Percentiles rank a stretch among this genome's conserved stretches.
These are phyloP conservation scores for Peromyscus melanophrys DNA, from an alignment of 2,797 vertebrate genomes.

Conservation along the genomic window DNA sequence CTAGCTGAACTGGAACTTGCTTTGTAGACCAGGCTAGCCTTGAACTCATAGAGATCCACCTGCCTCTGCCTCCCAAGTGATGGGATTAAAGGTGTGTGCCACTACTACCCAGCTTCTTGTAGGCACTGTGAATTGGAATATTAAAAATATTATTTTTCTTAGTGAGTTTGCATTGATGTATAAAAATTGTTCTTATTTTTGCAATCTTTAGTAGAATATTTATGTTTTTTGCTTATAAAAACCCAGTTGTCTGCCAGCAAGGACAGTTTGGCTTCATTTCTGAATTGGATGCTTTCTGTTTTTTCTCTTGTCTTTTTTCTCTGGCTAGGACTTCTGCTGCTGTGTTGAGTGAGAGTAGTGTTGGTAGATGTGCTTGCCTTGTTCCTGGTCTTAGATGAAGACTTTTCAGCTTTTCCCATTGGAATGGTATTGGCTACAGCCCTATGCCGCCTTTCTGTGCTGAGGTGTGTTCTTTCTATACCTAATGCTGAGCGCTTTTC, in stretches of 20 bases:
- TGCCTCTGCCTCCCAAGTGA: neutral
- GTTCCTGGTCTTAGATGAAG: neutral
- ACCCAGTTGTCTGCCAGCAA: neutral
- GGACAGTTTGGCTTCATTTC: neutral
- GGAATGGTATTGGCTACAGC: neutral
- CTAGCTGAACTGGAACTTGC: neutral
- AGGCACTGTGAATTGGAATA: neutral
- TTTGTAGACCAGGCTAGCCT: neutral
- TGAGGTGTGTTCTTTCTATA: neutral
- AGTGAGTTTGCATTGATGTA: neutral
- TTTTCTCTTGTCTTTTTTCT: neutral
- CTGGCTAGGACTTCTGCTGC: neutral
- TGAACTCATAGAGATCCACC: neutral
- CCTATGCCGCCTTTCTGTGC: neutral
- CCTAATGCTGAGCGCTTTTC: neutral
- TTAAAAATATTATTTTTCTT: neutral
- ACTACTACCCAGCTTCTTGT: neutral
- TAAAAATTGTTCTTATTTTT: neutral
- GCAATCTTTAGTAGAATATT: neutral
- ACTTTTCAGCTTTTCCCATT: neutral
- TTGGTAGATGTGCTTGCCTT: neutral
- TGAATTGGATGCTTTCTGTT: neutral
- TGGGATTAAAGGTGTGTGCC: neutral
- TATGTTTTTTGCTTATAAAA: neutral
- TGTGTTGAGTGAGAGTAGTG: neutral